A percentile compares a stretch with the other conserved stretches of the same genome.
phyloP scores from a whole-genome alignment of 2,797 vertebrate genomes.

The Gallinago solitaria region DNA sequence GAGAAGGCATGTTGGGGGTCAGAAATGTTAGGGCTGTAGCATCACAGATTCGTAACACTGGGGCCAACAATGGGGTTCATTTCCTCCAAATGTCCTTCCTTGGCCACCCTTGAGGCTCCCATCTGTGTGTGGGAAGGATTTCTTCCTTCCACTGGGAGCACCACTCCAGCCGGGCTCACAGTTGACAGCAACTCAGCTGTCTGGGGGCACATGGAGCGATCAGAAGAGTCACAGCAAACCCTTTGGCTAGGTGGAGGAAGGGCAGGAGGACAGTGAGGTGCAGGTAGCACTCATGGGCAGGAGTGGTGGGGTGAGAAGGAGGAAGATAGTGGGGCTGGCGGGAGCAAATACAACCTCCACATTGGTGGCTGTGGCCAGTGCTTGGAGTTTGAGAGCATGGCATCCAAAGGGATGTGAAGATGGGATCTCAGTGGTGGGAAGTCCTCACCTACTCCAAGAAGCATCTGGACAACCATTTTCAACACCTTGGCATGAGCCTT shows the following conservation, averaged over 20 bases:
- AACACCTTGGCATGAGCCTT: slow-evolving; percentile 77
- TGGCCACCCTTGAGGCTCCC: not conserved
- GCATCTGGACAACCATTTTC: slow-evolving; percentile 70
- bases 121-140: accelerated
- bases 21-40: not conserved
- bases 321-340: not conserved
- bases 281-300: not conserved
- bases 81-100: not conserved
- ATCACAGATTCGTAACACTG: not conserved
- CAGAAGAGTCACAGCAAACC: not conserved
- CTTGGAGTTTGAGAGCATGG: not conserved
- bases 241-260: not conserved
- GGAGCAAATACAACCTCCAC: not conserved
- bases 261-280: not conserved
- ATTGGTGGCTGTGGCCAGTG: accelerated
- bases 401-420: not conserved
- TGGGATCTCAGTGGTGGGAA: not conserved
- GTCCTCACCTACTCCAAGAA: slow-evolving; percentile 87
- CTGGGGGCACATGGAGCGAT: not conserved
- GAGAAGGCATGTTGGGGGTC: not conserved
- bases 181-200: not conserved
- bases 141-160: too few relatives aligned
- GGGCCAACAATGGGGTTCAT: not conserved
- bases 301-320: not conserved
- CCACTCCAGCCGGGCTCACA: not conserved